Base-by-base conservation (phyloP, 2,888 invertebrate species). In the Sminthurinus aureus region DNA sequence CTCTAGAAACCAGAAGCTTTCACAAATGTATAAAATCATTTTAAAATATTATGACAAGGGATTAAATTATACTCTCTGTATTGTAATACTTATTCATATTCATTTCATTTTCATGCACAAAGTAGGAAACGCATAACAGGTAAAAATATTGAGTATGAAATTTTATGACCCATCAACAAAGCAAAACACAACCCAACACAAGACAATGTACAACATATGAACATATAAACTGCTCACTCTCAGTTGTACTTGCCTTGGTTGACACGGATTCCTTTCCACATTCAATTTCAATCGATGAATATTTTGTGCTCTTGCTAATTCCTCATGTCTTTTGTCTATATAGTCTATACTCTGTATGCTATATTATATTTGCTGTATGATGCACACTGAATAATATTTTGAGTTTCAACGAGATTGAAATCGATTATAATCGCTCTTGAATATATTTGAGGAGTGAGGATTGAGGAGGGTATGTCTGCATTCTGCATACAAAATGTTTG, bases 201-300 rank as follows among this genome's bases (percentile, higher is more conserved):
- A 22, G 20, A 69, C 38, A 38, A 38, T 38, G 38, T 38, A 38
- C 38, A 38, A 38, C 38, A 38, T 38, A 38, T 38, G 38, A 4
- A 38, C 38, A 6, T 38, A 38, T 6, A 38, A 38, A 69, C 69
- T 38, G 73, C 73, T 73, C 73, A 24, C 58, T 24, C 22, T 3
- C 6, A 20, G n/a, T 66, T 8, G 38, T 67, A 79, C 71, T 79
- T 79, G 69, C 71, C 20, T 79, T 50, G 18, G 67, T 79, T 79
- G 79, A 79, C 79, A 79, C 79, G 69, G 71, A 79, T 79, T 79
- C 50, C 71, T 12, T 79, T 67, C 18, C 58, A 58, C 58, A 58
- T 58, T 58, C 18, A 58, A 58, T 58, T 58, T 58, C 58, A 58
- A 58, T 58, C 58, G 58, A 58, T 58, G 58, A 58, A 58, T 58